Base-by-base conservation (phyloP, 2,113 vertebrate genomes). In the Calonectris borealis region DNA sequence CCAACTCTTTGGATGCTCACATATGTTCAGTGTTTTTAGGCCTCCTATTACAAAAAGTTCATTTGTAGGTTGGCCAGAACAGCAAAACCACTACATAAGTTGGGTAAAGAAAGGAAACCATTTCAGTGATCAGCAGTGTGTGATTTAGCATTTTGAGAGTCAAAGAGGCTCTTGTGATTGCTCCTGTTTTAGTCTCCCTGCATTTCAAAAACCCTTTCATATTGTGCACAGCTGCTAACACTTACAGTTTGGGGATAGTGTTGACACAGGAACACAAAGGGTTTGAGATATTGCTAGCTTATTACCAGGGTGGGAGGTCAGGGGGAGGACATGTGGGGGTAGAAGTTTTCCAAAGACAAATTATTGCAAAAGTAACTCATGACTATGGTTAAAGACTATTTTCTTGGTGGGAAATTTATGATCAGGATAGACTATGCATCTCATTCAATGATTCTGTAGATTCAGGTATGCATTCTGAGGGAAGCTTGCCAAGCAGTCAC, bases 191-290 rank as follows among this genome's bases (percentile, higher is more conserved):
- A 76, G 81, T 77, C 78, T 81, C 46, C 61, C 55, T 79, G 51
- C 20, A 18, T 85, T 93, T 94, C 81, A 89, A 49, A 58, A 82
- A 24, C 62, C 69, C 65, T 86, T 93, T 89, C 93, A 96, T 95
- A 96, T 93, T 93, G 96, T 85, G 93, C 91, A 96, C 96, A 97
- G 96, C 96, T 97, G 96, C 95, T 89, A 95, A 32, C 94, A 93
- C 65, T 97, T 96, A 96, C 66, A 87, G 81, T 96, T 94, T 93
- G 93, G 94, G 94, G 89, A 61, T 96, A n/a, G 91, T 91, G 95
- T 96, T 97, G 96, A 97, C 89, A 96, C 81, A 94, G 89, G 89
- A 96, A 91, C 89, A 97, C 93, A 91, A 89, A 96, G 65, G 87
- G 89, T 3, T 85, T 96, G 94, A 96, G 95, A 93, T 95, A 94